Conservation (phyloP, 2,888 invertebrate genomes). For the Philopedon plagiatum region DNA sequence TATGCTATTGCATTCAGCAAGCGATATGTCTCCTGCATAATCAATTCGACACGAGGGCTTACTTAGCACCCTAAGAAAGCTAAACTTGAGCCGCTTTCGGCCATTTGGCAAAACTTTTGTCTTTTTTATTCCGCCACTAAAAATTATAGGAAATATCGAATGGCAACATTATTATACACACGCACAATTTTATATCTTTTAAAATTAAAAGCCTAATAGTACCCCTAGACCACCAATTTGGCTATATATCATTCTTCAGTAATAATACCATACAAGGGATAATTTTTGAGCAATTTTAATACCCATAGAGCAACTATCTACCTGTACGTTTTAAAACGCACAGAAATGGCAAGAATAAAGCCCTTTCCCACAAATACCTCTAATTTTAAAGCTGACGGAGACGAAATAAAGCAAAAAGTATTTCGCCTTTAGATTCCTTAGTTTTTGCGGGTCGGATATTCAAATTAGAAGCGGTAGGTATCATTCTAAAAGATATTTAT, state of each 20-base stretch:
- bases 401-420: neutral
- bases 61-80: too few relatives aligned
- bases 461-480: neutral
- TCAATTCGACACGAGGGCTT: too few relatives aligned
- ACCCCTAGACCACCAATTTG: neutral
- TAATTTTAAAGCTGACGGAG: neutral
- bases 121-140: too few relatives aligned
- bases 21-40: too few relatives aligned
- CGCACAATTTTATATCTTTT: slow-evolving; percentile 14
- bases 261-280: slow-evolving; percentile 1
- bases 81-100: too few relatives aligned
- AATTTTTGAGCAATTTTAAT: slow-evolving; percentile 12
- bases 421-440: neutral
- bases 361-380: slow-evolving; percentile 14
- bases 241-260: slow-evolving; percentile 13
- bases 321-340: neutral
- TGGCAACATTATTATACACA: slow-evolving; percentile 1
- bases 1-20: too few relatives aligned
- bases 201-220: slow-evolving; percentile 13
- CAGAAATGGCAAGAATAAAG: slow-evolving; percentile 2
- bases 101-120: too few relatives aligned
- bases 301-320: slow-evolving; percentile 6
- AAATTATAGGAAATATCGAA: neutral
- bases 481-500: neutral
- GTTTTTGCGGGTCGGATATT: neutral